These are phyloP conservation scores for Andrena cerasifolii DNA, from an alignment of 1,140 invertebrate genomes.

Conservation along the genomic window DNA sequence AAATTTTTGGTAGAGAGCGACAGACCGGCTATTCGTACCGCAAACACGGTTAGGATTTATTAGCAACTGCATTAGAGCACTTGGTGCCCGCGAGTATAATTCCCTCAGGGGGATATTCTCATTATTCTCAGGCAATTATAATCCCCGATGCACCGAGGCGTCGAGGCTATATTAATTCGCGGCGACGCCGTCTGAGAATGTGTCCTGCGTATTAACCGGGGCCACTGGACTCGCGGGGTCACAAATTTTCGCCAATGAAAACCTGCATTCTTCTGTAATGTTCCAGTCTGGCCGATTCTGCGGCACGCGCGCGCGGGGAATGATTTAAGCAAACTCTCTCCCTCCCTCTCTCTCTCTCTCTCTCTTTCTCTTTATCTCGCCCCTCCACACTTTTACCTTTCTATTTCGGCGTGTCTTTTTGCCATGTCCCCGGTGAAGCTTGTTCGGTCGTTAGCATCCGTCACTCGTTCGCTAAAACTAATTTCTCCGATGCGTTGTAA, in stretches of 20 bases:
- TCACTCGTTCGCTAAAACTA: background rate
- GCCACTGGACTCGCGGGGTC: conserved; percentile 57
- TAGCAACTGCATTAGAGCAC: conserved; percentile 55
- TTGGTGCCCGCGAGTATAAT: conserved; percentile 43
- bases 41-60: conserved; percentile 56
- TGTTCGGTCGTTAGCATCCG: conserved; percentile 17
- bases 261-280: conserved; percentile 41
- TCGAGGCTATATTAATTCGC: conserved; percentile 69
- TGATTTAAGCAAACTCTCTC: conserved; percentile 25
- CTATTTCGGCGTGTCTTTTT: conserved; percentile 26
- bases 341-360: background rate
- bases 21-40: conserved; percentile 4
- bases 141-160: conserved; percentile 61
- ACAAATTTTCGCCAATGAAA: conserved; percentile 63
- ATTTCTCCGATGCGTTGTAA: conserved; percentile 16
- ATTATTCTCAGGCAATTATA: conserved; percentile 69
- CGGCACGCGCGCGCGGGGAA: background rate
- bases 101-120: conserved; percentile 61
- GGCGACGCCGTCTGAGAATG: conserved; percentile 69
- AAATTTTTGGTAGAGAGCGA: conserved; percentile 25
- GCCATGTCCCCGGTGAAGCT: background rate
- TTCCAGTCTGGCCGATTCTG: conserved; percentile 15
- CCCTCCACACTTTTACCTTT: conserved; percentile 7
- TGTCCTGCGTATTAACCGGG: conserved; percentile 59
- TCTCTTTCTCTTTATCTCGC: background rate